Conservation (phyloP, 2,797 vertebrate species). For the Alexandromys oeconomus region DNA sequence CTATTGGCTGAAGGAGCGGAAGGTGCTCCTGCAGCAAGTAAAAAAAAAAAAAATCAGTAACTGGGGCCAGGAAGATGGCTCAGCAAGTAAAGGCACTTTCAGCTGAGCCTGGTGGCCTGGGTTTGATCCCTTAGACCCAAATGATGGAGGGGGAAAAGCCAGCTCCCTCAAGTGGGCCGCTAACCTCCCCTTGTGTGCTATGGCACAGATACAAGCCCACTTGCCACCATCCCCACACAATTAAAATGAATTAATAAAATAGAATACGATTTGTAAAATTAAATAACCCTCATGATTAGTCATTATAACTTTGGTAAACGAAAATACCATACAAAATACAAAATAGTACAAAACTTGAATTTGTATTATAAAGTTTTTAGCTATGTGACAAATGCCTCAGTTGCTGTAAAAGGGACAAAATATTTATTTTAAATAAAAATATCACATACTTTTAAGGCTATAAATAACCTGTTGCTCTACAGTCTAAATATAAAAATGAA, state of each 20-base stretch:
- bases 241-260: neutral
- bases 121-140: neutral
- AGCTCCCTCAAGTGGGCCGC: neutral
- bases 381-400: neutral
- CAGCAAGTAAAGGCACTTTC: neutral
- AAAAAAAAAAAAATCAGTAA: neutral
- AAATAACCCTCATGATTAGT: constrained; percentile 20
- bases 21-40: no score
- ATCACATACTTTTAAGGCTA: neutral
- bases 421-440: constrained; percentile 58
- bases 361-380: constrained; percentile 35
- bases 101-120: neutral
- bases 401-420: neutral
- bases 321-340: neutral
- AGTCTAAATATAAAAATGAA: neutral
- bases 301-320: neutral
- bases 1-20: no score
- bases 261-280: neutral
- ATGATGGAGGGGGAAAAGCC: no score
- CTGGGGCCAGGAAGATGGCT: neutral
- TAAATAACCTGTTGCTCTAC: neutral
- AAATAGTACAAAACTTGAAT: neutral
- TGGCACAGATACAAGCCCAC: neutral
- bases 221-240: no score
- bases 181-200: neutral